These are phyloP conservation scores for Petrolisthes cinctipes DNA, from an alignment of 2,888 invertebrate genomes.

Conservation along the genomic window DNA sequence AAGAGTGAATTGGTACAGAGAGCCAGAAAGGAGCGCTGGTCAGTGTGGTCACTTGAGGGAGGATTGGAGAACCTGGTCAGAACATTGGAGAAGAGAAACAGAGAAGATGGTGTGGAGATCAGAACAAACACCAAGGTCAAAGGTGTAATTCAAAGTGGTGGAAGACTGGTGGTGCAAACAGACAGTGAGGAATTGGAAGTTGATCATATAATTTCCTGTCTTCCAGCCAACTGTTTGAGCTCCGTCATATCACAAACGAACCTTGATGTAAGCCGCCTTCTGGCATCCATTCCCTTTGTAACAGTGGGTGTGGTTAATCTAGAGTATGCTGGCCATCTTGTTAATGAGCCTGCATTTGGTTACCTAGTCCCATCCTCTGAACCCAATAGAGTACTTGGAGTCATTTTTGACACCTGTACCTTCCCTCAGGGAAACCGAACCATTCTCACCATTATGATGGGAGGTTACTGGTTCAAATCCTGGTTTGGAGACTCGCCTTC, in stretches of 20 bases:
- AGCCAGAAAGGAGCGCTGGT: conserved; percentile 82
- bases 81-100: conserved; percentile 74
- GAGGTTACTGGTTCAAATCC: conserved; percentile 88
- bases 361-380: conserved; percentile 81
- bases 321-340: conserved; percentile 77
- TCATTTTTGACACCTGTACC: conserved; percentile 91
- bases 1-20: conserved; percentile 71
- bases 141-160: conserved; percentile 61
- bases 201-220: conserved; percentile 81
- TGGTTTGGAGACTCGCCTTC: conserved; percentile 79
- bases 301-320: conserved; percentile 89
- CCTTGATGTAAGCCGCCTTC: conserved; percentile 76
- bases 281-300: conserved; percentile 81
- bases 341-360: conserved; percentile 83
- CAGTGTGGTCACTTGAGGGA: conserved; percentile 82
- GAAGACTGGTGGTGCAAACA: conserved; percentile 55
- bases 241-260: conserved; percentile 73
- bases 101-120: conserved; percentile 76
- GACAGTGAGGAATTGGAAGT: conserved; percentile 73
- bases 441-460: conserved; percentile 91
- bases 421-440: conserved; percentile 77
- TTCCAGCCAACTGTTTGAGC: conserved; percentile 80
- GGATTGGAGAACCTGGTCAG: conserved; percentile 84
- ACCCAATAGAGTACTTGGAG: conserved; percentile 82
- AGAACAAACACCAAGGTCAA: conserved; percentile 75